Percentiles rank a stretch among this genome's conserved stretches.
These are phyloP conservation scores for Phengaris arion DNA, from an alignment of 2,888 invertebrate genomes.

Conservation along the genomic window DNA sequence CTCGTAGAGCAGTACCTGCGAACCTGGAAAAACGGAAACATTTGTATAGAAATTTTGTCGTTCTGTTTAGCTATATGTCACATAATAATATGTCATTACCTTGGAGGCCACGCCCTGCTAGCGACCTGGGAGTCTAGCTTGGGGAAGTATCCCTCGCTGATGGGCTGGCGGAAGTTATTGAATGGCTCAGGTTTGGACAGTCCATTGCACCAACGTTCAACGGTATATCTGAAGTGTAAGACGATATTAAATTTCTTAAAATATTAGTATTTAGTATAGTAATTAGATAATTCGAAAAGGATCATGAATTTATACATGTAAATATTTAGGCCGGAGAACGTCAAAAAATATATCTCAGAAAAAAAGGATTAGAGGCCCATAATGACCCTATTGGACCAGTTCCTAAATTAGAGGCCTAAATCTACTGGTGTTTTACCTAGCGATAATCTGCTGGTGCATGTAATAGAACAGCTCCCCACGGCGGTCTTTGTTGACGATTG, in stretches of 20 bases:
- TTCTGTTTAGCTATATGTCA: no score
- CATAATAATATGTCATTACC: constrained; percentile 52
- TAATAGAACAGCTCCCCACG: constrained; percentile 89
- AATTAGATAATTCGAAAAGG: no score
- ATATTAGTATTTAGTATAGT: no score
- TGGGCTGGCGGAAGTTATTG: constrained; percentile 83
- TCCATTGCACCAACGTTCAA: constrained; percentile 86
- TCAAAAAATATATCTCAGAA: no score
- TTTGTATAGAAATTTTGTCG: not conserved
- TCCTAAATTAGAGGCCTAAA: no score
- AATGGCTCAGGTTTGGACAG: constrained; percentile 81
- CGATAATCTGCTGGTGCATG: constrained; percentile 86
- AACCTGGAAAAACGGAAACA: constrained; percentile 47
- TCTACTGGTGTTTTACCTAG: constrained; percentile 62
- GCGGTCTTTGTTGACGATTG: constrained; percentile 84
- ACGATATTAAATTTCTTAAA: not conserved
- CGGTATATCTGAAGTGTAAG: constrained; percentile 81
- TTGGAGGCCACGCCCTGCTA: constrained; percentile 86
- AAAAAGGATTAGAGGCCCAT: no score
- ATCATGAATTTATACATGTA: no score
- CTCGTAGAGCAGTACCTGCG: constrained; percentile 69
- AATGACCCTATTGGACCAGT: no score
- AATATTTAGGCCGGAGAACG: no score
- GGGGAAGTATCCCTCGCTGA: constrained; percentile 90
- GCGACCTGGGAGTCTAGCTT: constrained; percentile 89